Conservation (phyloP, 1,140 invertebrate species). For the Macrosteles quadrilineatus region DNA sequence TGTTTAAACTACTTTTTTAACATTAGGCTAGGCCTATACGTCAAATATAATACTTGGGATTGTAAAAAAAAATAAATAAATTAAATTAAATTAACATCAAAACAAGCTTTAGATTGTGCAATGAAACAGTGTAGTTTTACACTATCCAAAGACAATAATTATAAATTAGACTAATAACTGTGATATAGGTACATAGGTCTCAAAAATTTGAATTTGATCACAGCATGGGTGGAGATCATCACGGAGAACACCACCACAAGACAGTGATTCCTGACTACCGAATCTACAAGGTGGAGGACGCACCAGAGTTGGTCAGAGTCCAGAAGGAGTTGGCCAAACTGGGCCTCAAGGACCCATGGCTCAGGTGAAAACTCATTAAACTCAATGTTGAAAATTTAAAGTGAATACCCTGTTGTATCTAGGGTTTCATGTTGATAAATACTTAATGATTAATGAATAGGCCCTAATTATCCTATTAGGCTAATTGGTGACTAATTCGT, state of each 20-base stretch:
- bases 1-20: too few relatives aligned
- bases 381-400: constrained; percentile 10
- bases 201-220: constrained; percentile 42
- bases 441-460: background rate
- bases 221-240: constrained; percentile 57
- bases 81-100: too few relatives aligned
- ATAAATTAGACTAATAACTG: too few relatives aligned
- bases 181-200: too few relatives aligned
- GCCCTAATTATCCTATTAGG: background rate
- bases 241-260: constrained; percentile 52
- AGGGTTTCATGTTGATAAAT: background rate
- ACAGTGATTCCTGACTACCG: constrained; percentile 64
- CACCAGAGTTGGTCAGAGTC: constrained; percentile 61
- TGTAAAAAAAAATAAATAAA: too few relatives aligned
- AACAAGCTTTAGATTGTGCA: too few relatives aligned
- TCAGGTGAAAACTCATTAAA: constrained; percentile 59
- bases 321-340: constrained; percentile 62
- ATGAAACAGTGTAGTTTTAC: too few relatives aligned
- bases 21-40: too few relatives aligned
- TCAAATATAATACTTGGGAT: too few relatives aligned
- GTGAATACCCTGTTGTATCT: background rate
- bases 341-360: constrained; percentile 82
- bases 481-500: background rate
- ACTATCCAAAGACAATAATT: too few relatives aligned
- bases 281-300: constrained; percentile 71